Evolutionary conservation across 2,888 invertebrate genomes (phyloP).

Genomic region (Bugulina stolonifera): DNA sequence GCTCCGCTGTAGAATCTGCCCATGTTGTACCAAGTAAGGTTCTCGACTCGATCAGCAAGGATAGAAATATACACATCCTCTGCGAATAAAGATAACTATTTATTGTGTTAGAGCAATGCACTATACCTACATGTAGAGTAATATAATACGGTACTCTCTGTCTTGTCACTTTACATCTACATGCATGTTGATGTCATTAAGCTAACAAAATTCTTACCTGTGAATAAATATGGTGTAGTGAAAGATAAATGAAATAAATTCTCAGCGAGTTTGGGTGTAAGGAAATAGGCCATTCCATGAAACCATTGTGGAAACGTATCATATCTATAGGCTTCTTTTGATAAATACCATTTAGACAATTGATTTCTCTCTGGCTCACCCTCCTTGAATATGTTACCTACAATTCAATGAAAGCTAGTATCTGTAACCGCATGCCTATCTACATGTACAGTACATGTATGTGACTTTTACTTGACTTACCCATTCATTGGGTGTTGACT

Average conservation of each 20-base stretch:
- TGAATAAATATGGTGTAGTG: slow-evolving; percentile 15
- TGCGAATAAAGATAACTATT: not conserved
- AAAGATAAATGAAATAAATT: not conserved
- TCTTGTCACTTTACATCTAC: too few species aligned
- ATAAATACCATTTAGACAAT: slow-evolving; percentile 11
- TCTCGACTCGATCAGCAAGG: not conserved
- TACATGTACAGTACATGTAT: too few species aligned
- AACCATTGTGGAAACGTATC: slow-evolving; percentile 10
- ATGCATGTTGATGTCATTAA: too few species aligned
- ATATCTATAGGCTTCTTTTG: not conserved
- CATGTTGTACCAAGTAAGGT: slow-evolving; percentile 9
- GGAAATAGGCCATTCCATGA: not conserved
- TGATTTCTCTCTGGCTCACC: slow-evolving; percentile 1
- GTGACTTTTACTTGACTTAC: too few species aligned
- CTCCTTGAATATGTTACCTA: too few species aligned
- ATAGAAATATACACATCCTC: not conserved
- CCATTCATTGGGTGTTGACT: too few species aligned
- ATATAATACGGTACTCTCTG: too few species aligned
- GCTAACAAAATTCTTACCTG: not conserved
- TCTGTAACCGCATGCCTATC: too few species aligned
- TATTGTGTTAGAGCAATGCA: too few species aligned
- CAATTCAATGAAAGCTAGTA: too few species aligned
- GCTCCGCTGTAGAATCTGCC: not conserved
- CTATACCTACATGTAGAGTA: too few species aligned
- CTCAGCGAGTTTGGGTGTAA: not conserved